Evolutionary conservation across 2,888 invertebrate genomes (phyloP).

Genomic region (Diarsia mendica): DNA sequence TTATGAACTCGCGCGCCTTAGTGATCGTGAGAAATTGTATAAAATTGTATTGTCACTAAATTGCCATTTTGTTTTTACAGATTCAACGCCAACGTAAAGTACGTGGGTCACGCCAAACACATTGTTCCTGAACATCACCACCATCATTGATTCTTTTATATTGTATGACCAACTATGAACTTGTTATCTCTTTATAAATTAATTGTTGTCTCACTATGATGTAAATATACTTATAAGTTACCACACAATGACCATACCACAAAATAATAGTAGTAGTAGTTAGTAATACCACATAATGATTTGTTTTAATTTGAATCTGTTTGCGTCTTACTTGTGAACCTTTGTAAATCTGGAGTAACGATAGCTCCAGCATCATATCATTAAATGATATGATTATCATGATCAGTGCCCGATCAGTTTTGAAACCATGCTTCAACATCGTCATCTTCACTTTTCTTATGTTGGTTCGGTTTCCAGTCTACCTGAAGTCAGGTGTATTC

Average conservation of each 20-base stretch:
- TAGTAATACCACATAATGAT: not conserved
- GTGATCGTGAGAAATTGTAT: too few species aligned
- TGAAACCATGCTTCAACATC: not conserved
- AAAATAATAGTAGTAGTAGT: too few species aligned
- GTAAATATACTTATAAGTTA: conserved; percentile 35
- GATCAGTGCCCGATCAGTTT: not conserved
- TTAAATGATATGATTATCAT: not conserved
- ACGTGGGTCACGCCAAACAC: conserved; percentile 64
- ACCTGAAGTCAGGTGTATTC: not conserved
- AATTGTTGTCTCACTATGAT: conserved; percentile 31
- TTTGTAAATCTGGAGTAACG: not conserved
- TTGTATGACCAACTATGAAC: not conserved
- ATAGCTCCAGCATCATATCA: too few species aligned
- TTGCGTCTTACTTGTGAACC: too few species aligned
- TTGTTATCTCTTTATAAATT: conserved; percentile 33
- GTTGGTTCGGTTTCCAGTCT: not conserved
- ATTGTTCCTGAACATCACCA: conserved; percentile 65
- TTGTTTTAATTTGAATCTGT: conserved; percentile 3
- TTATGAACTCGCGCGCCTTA: too few species aligned
- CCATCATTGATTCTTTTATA: conserved; percentile 35
- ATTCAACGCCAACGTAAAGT: conserved; percentile 77
- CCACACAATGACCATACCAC: too few species aligned
- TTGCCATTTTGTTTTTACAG: conserved; percentile 14
- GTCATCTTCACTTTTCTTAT: not conserved
- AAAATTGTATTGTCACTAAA: too few species aligned